Evolutionary conservation across 2,113 vertebrate species (phyloP).

Genomic region (Menidia beryllina): DNA sequence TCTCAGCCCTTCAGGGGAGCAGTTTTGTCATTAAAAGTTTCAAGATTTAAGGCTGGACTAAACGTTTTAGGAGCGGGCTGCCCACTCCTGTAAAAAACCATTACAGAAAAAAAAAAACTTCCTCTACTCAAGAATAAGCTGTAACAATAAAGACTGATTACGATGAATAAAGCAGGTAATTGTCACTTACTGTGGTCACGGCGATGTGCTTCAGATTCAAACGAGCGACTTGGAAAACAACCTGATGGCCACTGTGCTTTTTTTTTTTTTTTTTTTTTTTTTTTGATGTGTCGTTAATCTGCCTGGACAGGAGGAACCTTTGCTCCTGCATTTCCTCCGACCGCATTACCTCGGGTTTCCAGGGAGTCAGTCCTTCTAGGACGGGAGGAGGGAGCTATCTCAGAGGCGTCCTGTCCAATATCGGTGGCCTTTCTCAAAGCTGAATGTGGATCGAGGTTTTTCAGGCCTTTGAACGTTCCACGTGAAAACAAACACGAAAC

Average conservation of each 20-base stretch:
- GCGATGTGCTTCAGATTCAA: not conserved
- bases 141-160: too few species aligned
- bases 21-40: too few species aligned
- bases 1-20: too few species aligned
- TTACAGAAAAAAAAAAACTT: too few species aligned
- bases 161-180: too few species aligned
- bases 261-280: constrained; percentile 6
- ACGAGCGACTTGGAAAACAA: not conserved
- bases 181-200: too few species aligned
- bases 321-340: constrained; percentile 20
- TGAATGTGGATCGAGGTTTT: not conserved
- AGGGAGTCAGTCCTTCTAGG: constrained; percentile 24
- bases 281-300: not conserved
- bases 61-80: too few species aligned
- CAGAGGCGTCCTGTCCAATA: constrained; percentile 22
- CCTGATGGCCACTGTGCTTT: not conserved
- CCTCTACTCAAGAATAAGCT: too few species aligned
- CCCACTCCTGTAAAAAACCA: too few species aligned
- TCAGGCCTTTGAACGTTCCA: not conserved
- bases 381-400: constrained; percentile 26
- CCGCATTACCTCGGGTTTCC: constrained; percentile 4
- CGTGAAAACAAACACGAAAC: too few species aligned
- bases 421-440: constrained; percentile 14
- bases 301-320: not conserved
- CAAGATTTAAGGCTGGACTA: too few species aligned